These are phyloP conservation scores for Mohoua ochrocephala DNA, from an alignment of 2,113 vertebrate species.

Conservation along the genomic window DNA sequence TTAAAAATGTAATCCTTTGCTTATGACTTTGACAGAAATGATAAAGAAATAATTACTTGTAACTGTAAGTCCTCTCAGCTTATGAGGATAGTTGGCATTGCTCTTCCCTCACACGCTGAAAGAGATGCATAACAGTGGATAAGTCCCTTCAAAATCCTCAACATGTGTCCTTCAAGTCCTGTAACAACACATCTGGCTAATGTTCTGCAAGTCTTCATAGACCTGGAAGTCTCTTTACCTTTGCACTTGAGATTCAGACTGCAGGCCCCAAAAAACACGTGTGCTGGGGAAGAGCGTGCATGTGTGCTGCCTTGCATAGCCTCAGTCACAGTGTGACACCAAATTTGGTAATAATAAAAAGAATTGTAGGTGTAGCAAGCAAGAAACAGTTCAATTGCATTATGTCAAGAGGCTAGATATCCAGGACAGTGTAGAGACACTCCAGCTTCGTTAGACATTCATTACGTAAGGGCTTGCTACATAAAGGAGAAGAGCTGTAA, in stretches of 20 bases:
- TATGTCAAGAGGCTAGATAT: neutral
- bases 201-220: neutral
- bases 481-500: neutral
- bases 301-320: neutral
- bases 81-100: neutral
- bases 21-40: neutral
- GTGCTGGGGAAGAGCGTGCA: neutral
- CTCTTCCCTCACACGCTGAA: neutral
- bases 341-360: neutral
- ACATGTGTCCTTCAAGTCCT: neutral
- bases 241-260: neutral
- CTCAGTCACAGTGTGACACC: neutral
- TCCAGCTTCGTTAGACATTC: neutral
- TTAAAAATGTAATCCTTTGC: neutral
- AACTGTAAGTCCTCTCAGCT: neutral
- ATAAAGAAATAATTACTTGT: neutral
- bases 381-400: neutral
- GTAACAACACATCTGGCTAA: neutral
- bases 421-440: neutral
- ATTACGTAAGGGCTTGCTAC: neutral
- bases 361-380: neutral
- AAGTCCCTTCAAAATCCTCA: neutral
- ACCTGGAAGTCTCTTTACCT: neutral
- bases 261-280: neutral
- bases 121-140: rapidly evolving